A percentile compares a stretch with the other conserved stretches of the same genome.
These are phyloP conservation scores for Brotogeris chrysoptera DNA, from an alignment of 2,797 vertebrate genomes.

Conservation along the genomic window DNA sequence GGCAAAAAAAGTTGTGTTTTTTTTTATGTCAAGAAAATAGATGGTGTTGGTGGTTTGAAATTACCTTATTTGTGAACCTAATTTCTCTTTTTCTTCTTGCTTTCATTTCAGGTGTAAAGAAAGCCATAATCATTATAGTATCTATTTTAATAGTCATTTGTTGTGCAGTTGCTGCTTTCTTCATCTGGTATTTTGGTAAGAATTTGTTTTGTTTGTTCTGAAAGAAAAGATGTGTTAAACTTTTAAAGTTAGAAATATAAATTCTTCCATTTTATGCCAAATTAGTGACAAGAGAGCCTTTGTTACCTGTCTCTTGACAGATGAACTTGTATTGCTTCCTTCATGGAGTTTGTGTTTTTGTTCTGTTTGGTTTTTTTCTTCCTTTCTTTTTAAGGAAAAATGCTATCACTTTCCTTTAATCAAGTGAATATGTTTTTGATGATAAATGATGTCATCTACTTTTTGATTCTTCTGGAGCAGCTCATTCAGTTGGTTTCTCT, in stretches of 20 bases:
- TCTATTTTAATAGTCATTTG: constrained; percentile 49
- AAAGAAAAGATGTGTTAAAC: neutral
- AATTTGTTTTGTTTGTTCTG: neutral
- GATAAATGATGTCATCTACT: neutral
- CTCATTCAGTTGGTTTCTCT: neutral
- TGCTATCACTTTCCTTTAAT: neutral
- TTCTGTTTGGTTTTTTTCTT: neutral
- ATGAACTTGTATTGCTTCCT: neutral
- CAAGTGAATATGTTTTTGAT: neutral
- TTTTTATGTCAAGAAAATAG: neutral
- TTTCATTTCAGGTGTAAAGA: constrained; percentile 71
- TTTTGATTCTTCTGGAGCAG: neutral
- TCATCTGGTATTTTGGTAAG: constrained; percentile 87
- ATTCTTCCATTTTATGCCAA: neutral
- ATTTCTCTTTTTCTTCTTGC: neutral
- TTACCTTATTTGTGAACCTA: neutral
- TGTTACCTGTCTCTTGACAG: neutral
- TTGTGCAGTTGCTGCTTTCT: constrained; percentile 69
- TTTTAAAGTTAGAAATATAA: neutral
- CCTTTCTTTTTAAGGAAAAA: neutral
- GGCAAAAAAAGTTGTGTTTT: neutral
- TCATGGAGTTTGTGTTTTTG: neutral
- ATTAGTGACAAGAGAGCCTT: neutral
- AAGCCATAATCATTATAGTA: constrained; percentile 54
- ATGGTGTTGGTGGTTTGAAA: neutral